Percentiles rank a stretch among this genome's conserved stretches.
Evolutionary conservation across 1,140 invertebrate species (phyloP).

Genomic region (Diorhabda carinulata): DNA sequence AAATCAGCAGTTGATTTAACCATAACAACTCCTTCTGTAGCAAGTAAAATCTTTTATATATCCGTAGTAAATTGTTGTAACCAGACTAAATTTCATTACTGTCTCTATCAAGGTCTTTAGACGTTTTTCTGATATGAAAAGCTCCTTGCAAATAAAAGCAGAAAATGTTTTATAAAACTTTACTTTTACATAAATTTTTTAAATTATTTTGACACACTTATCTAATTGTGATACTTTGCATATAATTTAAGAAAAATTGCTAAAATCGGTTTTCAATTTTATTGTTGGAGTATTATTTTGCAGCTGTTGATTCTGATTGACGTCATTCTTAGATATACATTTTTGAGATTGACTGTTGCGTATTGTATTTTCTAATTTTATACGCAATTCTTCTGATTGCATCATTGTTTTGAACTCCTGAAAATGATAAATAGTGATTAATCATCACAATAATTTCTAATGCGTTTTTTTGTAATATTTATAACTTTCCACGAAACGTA

Average conservation of each 20-base stretch:
- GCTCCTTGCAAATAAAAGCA: too few species aligned
- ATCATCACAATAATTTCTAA: not conserved
- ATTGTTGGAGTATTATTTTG: conserved; percentile 73
- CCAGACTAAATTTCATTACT: too few species aligned
- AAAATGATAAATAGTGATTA: conserved; percentile 29
- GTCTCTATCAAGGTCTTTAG: too few species aligned
- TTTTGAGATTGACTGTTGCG: conserved; percentile 64
- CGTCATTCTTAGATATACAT: conserved; percentile 45
- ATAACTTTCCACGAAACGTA: not conserved
- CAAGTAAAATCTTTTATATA: too few species aligned
- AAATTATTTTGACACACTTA: too few species aligned
- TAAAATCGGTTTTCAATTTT: conserved; percentile 94
- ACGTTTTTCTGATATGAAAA: too few species aligned
- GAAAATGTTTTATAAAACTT: too few species aligned
- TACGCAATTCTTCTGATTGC: conserved; percentile 71
- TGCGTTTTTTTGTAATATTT: conserved; percentile 6
- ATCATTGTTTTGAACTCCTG: conserved; percentile 87
- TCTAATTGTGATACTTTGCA: too few species aligned
- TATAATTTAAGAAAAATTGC: conserved; percentile 71
- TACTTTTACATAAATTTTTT: too few species aligned
- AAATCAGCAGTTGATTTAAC: too few species aligned
- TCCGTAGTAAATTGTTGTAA: too few species aligned
- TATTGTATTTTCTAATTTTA: conserved; percentile 80
- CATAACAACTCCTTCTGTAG: too few species aligned
- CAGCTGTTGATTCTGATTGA: conserved; percentile 48